Percentiles rank a stretch among this genome's conserved stretches.
phyloP scores from a whole-genome alignment of 2,113 vertebrate genomes.

The Holacanthus passer region DNA sequence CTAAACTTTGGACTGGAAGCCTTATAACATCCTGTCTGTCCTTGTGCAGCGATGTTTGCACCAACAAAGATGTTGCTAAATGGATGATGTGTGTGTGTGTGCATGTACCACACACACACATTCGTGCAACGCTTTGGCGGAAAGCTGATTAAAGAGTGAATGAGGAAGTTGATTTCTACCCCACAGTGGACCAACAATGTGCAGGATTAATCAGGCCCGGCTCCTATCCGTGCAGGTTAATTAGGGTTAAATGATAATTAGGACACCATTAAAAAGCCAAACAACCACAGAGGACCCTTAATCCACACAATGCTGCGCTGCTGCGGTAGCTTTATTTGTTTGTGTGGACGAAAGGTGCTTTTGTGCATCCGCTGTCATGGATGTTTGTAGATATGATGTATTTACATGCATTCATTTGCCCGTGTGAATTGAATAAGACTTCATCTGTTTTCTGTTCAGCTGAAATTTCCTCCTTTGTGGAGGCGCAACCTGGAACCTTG shows the following conservation, averaged over 20 bases:
- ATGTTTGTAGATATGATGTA: conserved; percentile 5
- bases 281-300: conserved; percentile 75
- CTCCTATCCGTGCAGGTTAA: conserved; percentile 81
- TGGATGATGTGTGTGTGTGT: conserved; percentile 18
- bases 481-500: conserved; percentile 1
- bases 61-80: conserved; percentile 51
- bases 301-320: conserved; percentile 67
- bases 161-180: conserved; percentile 73
- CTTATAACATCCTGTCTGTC: conserved; percentile 36
- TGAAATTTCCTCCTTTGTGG: background rate
- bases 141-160: conserved; percentile 80
- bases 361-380: background rate
- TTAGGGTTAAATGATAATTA: conserved; percentile 87
- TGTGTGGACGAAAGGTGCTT: conserved; percentile 26
- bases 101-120: conserved; percentile 13
- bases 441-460: conserved; percentile 2
- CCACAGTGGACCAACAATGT: conserved; percentile 74
- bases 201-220: conserved; percentile 75
- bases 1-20: conserved; percentile 45
- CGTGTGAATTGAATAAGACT: background rate
- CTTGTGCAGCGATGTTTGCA: conserved; percentile 55
- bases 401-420: background rate
- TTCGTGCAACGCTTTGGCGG: conserved; percentile 51
- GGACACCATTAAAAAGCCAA: conserved; percentile 80
- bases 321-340: conserved; percentile 61